A percentile compares a stretch with the other conserved stretches of the same genome.
Conservation (phyloP, 2,113 vertebrate species). For the Ariopsis seemanni region DNA sequence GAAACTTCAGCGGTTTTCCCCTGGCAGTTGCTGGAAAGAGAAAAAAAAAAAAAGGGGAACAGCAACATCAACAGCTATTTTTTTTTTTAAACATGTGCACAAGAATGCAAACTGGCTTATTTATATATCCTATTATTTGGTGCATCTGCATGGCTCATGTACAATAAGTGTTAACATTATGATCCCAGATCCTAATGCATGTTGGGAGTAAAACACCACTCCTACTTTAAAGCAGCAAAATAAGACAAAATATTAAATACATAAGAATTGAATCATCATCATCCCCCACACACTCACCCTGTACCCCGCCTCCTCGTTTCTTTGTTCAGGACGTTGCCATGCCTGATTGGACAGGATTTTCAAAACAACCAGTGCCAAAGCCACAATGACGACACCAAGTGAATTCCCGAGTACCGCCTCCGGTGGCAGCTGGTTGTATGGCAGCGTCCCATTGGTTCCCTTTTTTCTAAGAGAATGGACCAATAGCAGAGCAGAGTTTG, state of each 20-base stretch:
- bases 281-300: conserved; percentile 59
- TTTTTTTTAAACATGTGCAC: not conserved
- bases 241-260: not conserved
- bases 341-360: conserved; percentile 75
- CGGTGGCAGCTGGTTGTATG: conserved; percentile 74
- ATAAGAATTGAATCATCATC: not conserved
- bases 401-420: conserved; percentile 84
- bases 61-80: not conserved
- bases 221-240: not conserved
- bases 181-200: not conserved
- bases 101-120: not conserved
- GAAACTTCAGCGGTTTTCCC: conserved; percentile 62
- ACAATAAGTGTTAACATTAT: not conserved
- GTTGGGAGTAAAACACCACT: not conserved
- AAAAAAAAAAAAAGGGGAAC: conserved; percentile 1
- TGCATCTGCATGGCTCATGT: not conserved
- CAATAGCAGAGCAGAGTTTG: conserved; percentile 19
- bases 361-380: conserved; percentile 80
- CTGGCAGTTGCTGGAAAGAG: conserved; percentile 65
- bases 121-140: no score
- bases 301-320: conserved; percentile 66
- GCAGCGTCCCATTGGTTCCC: conserved; percentile 51
- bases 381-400: conserved; percentile 79
- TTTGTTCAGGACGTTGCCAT: conserved; percentile 81
- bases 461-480: conserved; percentile 64